Percentiles rank a stretch among this genome's conserved stretches.
phyloP scores from a whole-genome alignment of 2,797 vertebrate genomes.

The Tapirus indicus region DNA sequence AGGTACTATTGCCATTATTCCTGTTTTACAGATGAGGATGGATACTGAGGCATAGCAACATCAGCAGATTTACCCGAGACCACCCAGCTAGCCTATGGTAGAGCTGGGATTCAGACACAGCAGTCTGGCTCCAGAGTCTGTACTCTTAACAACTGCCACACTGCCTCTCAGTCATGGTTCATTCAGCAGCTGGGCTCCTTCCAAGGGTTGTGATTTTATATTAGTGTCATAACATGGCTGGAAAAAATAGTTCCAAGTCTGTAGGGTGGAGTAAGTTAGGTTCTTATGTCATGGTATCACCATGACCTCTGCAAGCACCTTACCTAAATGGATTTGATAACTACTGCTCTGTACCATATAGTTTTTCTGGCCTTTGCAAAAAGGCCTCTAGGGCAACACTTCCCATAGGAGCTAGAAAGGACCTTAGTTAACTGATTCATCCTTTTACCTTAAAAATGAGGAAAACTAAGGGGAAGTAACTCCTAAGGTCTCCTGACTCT shows the following conservation, averaged over 20 bases:
- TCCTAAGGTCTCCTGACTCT: slow-evolving; percentile 3
- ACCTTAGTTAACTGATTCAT: background rate
- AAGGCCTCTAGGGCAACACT: background rate
- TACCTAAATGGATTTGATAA: background rate
- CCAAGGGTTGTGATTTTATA: background rate
- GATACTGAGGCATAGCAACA: background rate
- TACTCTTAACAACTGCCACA: background rate
- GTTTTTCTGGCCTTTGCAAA: background rate
- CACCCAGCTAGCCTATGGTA: background rate
- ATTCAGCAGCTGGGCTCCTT: background rate
- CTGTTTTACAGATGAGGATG: background rate
- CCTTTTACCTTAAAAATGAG: slow-evolving; percentile 17
- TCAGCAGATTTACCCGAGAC: background rate
- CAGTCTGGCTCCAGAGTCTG: background rate
- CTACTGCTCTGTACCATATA: background rate
- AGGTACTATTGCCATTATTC: background rate
- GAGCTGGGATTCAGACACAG: background rate
- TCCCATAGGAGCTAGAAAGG: background rate
- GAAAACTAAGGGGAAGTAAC: background rate
- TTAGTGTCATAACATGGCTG: background rate
- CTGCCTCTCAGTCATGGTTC: background rate
- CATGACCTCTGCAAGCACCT: background rate
- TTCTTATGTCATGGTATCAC: background rate
- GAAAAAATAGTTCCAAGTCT: background rate
- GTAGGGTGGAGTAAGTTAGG: background rate